These are phyloP conservation scores for Malurus leucopterus DNA, from an alignment of 2,797 vertebrate genomes.

Conservation along the genomic window DNA sequence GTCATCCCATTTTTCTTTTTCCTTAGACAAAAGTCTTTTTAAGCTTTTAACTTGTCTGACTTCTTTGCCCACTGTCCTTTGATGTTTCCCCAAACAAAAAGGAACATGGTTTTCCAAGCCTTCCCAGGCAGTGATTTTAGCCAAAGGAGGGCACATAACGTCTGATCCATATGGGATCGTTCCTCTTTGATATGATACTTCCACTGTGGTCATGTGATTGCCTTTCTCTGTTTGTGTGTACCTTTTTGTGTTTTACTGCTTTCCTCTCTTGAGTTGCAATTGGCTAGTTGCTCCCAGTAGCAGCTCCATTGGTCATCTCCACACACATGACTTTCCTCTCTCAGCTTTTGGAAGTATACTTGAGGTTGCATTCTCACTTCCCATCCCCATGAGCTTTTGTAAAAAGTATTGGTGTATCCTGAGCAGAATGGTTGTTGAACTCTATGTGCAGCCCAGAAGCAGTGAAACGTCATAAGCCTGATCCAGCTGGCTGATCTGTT, in stretches of 20 bases:
- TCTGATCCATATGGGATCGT: neutral
- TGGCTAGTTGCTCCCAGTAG: neutral
- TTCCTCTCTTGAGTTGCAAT: neutral
- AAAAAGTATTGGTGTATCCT: neutral
- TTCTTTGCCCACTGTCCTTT: neutral
- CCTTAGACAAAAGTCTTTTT: neutral
- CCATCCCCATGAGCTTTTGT: neutral
- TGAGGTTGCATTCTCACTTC: neutral
- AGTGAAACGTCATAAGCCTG: neutral
- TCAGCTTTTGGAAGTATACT: neutral
- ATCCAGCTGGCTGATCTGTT: neutral
- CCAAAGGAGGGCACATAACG: neutral
- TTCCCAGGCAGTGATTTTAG: neutral
- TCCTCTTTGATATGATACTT: neutral
- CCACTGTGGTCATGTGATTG: neutral
- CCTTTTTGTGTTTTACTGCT: neutral
- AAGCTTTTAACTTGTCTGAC: neutral
- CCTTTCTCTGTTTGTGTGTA: neutral
- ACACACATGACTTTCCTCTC: neutral
- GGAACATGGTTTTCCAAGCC: neutral
- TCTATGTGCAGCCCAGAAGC: neutral
- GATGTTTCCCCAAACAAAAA: neutral
- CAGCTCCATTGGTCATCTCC: neutral
- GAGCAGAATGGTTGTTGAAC: neutral
- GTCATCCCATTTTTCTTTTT: neutral